Percentiles rank a stretch among this genome's conserved stretches.
These are phyloP conservation scores for Halcyon leucocephala DNA, from an alignment of 2,797 vertebrate genomes.

Conservation along the genomic window DNA sequence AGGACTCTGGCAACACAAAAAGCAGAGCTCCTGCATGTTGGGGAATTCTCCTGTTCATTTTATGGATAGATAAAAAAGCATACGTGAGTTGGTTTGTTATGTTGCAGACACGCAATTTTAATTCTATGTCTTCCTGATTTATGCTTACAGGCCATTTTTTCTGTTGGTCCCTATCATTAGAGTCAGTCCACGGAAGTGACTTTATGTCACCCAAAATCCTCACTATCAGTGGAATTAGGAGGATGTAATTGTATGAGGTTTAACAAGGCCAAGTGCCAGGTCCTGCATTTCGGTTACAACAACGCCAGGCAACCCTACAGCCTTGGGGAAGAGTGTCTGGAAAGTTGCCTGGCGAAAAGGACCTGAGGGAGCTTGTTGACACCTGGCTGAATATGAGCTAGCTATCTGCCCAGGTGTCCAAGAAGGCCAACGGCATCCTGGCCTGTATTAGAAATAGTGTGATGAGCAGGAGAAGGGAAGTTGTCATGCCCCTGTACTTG, in stretches of 20 bases:
- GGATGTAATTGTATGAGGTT: background rate
- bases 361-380: no score
- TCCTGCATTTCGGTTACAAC: no score
- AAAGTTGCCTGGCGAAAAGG: no score
- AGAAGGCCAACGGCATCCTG: no score
- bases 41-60: background rate
- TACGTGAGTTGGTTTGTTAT: background rate
- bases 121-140: background rate
- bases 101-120: background rate
- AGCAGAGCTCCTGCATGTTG: background rate
- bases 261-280: no score
- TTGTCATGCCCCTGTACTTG: no score
- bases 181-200: background rate
- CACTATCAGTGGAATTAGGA: background rate
- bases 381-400: no score
- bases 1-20: background rate
- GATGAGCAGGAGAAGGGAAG: no score
- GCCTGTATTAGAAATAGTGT: no score
- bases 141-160: background rate
- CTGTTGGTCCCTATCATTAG: background rate
- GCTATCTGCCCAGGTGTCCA: no score
- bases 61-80: background rate
- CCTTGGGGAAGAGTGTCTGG: no score
- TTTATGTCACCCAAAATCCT: constrained; percentile 1
- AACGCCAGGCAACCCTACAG: no score